Evolutionary conservation across 2,888 invertebrate genomes (phyloP).

Genomic region (Thecophora atra): DNA sequence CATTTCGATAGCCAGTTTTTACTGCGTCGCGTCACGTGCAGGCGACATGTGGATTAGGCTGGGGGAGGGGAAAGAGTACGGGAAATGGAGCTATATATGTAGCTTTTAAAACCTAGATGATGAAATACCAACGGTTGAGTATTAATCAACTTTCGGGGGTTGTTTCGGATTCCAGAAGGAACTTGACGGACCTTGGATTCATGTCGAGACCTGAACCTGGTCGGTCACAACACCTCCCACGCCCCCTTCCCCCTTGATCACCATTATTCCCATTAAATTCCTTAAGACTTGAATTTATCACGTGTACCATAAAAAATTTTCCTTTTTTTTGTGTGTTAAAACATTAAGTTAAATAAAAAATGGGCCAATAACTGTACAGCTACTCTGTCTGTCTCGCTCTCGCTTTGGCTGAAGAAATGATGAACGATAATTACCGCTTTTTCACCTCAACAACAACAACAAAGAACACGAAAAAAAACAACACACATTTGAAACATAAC

Average conservation of each 20-base stretch:
- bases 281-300: slow-evolving; percentile 18
- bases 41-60: slow-evolving; percentile 16
- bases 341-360: slow-evolving; percentile 10
- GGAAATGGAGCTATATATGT: not conserved
- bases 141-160: not conserved
- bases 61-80: not conserved
- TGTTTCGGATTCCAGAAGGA: too few species aligned
- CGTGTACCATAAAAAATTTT: slow-evolving; percentile 17
- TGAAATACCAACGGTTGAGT: too few species aligned
- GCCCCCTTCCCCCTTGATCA: too few species aligned
- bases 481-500: not conserved
- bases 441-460: not conserved
- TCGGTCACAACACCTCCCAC: too few species aligned
- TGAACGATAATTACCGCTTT: slow-evolving; percentile 46
- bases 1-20: slow-evolving; percentile 61
- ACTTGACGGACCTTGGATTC: too few species aligned
- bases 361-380: not conserved
- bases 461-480: not conserved
- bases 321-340: not conserved
- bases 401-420: slow-evolving; percentile 29
- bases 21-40: slow-evolving; percentile 52
- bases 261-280: too few species aligned
- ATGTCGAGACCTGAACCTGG: too few species aligned
- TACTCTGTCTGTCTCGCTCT: slow-evolving; percentile 3
- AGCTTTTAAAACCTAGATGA: not conserved